These are phyloP conservation scores for Parapsyche elsis DNA, from an alignment of 1,140 invertebrate species.

Conservation along the genomic window DNA sequence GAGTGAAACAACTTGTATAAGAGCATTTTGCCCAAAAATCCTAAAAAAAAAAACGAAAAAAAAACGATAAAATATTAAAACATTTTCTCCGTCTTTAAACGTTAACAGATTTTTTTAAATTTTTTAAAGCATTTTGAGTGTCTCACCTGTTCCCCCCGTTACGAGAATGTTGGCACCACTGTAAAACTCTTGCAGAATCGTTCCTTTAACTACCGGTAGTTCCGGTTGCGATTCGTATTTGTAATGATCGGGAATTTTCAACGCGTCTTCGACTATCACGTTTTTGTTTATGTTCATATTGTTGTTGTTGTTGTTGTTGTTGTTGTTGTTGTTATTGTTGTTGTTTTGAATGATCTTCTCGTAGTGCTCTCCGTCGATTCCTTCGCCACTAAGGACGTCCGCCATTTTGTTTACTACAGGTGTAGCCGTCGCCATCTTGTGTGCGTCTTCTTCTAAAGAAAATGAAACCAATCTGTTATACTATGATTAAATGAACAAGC, in stretches of 20 bases:
- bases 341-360: slow-evolving; percentile 29
- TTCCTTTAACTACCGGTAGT: background rate
- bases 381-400: background rate
- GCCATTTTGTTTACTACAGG: slow-evolving; percentile 35
- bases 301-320: slow-evolving; percentile 21
- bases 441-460: background rate
- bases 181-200: slow-evolving; percentile 68
- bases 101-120: background rate
- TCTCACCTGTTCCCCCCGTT: slow-evolving; percentile 75
- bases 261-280: background rate
- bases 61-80: slow-evolving; percentile 3
- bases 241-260: background rate
- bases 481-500: no score
- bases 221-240: slow-evolving; percentile 26
- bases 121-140: background rate
- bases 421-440: slow-evolving; percentile 26
- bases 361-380: slow-evolving; percentile 23
- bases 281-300: slow-evolving; percentile 27
- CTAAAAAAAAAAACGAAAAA: slow-evolving; percentile 52
- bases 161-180: slow-evolving; percentile 71
- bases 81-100: background rate
- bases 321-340: slow-evolving; percentile 36
- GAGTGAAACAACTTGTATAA: slow-evolving; percentile 85
- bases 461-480: no score
- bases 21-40: slow-evolving; percentile 70